Evolutionary conservation across 2,113 vertebrate species (phyloP), one percentile per base, ranked within the genome.

Genomic region (Polypterus bichir): DNA sequence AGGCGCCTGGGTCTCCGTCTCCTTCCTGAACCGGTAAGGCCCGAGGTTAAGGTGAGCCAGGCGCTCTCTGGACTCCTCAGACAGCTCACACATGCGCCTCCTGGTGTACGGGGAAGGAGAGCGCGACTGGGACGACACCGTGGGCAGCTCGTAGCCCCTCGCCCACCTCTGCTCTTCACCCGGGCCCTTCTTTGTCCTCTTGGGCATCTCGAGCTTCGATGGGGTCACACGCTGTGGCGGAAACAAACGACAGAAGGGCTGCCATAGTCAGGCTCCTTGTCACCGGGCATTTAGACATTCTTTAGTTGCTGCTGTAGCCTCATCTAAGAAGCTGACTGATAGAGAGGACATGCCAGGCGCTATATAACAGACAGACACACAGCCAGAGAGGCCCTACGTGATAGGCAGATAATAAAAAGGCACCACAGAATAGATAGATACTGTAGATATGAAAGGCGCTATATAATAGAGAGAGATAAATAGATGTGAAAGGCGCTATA

Each of bases 81-180:
- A 87, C 1, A 93, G 91, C 75, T 96, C 87, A 74, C 93, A 97
- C 92, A 98, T 99, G 60, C 86, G 85, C 62, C 94, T 91, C 70
- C 84, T 88, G 44, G 94, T 97, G 79, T 99, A 97, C 1, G 96
- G 94, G 4, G 96, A 96, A 9, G 87, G 86, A 4, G 89, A 87
- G 48, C 88, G 91, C 2, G 87, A 81, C 72, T 76, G 82, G 51
- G 94, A 99, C 51, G 94, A 88, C 64, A 90, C 89, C 0, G 96
- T 99, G 67, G 90, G 89, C 77, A 81, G 86, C 70, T 89, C 83
- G 44, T 97, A 98, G 72, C 74, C 80, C 44, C 6, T 27, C 71
- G 68, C 61, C 61, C 1, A 60, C 64, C 62, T 70, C 48, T 47
- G 63, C 63, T 49, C 11, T 47, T 59, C 44, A 62, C 47, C 48